Conservation (phyloP, 2,113 vertebrate species). For the Coryphaenoides rupestris region DNA sequence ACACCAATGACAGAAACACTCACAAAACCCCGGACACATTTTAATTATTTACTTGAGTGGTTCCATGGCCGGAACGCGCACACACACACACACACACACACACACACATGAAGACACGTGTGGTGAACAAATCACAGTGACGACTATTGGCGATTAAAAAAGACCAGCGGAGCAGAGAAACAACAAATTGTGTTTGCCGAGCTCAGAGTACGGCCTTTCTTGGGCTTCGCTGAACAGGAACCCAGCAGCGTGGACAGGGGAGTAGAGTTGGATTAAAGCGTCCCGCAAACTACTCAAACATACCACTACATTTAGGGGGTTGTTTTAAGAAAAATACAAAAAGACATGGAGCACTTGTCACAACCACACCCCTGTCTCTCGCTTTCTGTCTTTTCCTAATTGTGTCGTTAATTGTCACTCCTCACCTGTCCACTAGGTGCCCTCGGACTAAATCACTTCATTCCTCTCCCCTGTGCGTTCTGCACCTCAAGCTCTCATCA, state of each 20-base stretch:
- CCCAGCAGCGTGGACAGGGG: constrained; percentile 31
- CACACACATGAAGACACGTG: constrained; percentile 39
- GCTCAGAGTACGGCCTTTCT: constrained; percentile 44
- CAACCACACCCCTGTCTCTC: too few species aligned
- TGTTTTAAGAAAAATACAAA: constrained; percentile 21
- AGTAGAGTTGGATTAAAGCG: constrained; percentile 27
- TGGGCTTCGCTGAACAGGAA: constrained; percentile 59
- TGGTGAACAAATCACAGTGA: constrained; percentile 49
- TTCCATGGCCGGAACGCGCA: constrained; percentile 36
- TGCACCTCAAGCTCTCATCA: too few species aligned
- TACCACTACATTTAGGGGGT: constrained; percentile 4
- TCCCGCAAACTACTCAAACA: constrained; percentile 2
- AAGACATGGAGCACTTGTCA: too few species aligned
- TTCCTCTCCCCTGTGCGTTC: too few species aligned
- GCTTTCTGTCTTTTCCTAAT: too few species aligned
- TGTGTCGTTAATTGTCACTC: too few species aligned
- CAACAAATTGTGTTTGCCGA: constrained; percentile 59
- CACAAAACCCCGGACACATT: background rate
- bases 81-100: too few species aligned
- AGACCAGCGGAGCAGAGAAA: constrained; percentile 45
- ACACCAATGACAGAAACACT: too few species aligned
- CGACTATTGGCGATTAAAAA: constrained; percentile 61
- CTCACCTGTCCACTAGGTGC: too few species aligned
- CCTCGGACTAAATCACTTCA: too few species aligned
- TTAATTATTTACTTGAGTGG: constrained; percentile 51